phyloP scores from a whole-genome alignment of 2,888 invertebrate genomes.

The Anoncus sp. region DNA sequence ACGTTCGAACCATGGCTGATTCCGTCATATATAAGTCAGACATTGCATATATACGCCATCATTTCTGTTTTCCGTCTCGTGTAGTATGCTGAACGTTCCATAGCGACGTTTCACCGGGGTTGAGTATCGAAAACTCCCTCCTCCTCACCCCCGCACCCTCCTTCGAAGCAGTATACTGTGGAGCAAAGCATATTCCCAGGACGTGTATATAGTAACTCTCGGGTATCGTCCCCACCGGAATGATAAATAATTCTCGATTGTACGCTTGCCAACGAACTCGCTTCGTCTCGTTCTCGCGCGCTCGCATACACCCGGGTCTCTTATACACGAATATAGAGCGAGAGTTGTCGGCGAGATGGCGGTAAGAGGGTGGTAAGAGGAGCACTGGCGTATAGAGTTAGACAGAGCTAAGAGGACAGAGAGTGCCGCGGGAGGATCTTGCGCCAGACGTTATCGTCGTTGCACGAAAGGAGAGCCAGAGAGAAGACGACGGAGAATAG shows the following conservation, averaged over 20 bases:
- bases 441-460: conserved; percentile 61
- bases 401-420: conserved; percentile 52
- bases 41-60: neutral
- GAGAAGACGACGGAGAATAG: conserved; percentile 45
- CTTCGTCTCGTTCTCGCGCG: conserved; percentile 49
- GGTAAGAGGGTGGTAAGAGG: conserved; percentile 23
- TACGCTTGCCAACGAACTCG: conserved; percentile 61
- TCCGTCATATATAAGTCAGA: conserved; percentile 7
- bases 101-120: conserved; percentile 8
- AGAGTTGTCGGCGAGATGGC: conserved; percentile 26
- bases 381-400: conserved; percentile 40
- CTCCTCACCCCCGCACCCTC: too few species aligned
- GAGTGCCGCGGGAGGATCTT: conserved; percentile 50
- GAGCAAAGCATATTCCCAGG: conserved; percentile 65
- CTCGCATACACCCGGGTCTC: conserved; percentile 33
- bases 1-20: neutral
- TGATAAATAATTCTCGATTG: conserved; percentile 68
- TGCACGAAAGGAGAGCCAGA: conserved; percentile 35
- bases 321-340: conserved; percentile 21
- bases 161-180: conserved; percentile 18
- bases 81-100: conserved; percentile 22
- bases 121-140: conserved; percentile 42
- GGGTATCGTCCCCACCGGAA: conserved; percentile 66
- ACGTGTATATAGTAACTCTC: conserved; percentile 45
- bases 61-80: conserved; percentile 38